Percentiles rank a stretch among this genome's conserved stretches.
Conservation (phyloP, 2,113 vertebrate genomes). For the Rhombomys opimus region DNA sequence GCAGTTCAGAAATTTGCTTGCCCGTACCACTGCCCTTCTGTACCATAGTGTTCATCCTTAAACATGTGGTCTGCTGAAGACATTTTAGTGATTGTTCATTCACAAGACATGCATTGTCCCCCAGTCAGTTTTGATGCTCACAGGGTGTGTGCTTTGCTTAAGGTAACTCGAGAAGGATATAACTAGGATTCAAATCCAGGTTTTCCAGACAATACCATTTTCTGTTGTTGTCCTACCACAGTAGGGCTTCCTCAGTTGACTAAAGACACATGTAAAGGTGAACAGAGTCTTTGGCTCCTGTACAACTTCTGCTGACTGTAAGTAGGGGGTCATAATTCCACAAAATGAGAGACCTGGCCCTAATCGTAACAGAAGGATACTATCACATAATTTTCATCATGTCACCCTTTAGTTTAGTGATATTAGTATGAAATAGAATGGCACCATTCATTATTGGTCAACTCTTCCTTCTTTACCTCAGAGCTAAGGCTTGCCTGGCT, state of each 20-base stretch:
- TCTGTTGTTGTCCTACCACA: background rate
- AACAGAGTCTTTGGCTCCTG: background rate
- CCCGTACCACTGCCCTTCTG: background rate
- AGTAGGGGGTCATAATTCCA: background rate
- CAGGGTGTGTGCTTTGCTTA: conserved; percentile 6
- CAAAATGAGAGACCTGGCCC: conserved; percentile 5
- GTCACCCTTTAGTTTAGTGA: background rate
- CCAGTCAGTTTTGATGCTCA: background rate
- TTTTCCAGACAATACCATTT: conserved; percentile 31
- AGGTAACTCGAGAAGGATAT: background rate
- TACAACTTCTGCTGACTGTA: background rate
- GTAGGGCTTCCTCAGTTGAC: conserved; percentile 45
- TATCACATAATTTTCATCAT: background rate
- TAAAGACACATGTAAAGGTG: conserved; percentile 14
- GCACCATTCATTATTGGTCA: background rate
- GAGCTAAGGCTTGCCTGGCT: background rate
- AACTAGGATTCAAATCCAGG: background rate
- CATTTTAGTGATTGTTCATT: conserved; percentile 20
- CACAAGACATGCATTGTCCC: background rate
- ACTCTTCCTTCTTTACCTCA: background rate
- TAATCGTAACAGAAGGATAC: background rate
- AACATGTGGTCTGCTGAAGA: conserved; percentile 7
- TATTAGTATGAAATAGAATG: conserved; percentile 15
- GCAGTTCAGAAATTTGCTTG: conserved; percentile 3
- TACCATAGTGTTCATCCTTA: background rate